phyloP scores from a whole-genome alignment of 1,140 invertebrate genomes.

The Bombus breviceps region DNA sequence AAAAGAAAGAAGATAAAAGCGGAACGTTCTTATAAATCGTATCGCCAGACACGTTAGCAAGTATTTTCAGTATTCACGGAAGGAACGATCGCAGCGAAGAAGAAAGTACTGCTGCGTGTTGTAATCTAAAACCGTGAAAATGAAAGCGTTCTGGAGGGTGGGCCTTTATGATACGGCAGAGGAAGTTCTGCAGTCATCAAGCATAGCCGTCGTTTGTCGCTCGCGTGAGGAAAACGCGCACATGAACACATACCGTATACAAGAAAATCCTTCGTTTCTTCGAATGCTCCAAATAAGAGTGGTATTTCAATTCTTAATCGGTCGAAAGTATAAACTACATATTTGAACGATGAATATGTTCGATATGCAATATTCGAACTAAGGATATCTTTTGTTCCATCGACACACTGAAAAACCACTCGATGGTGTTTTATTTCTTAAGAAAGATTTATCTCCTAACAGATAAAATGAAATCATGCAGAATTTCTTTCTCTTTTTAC shows the following conservation, averaged over 20 bases:
- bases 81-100: constrained; percentile 24
- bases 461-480: no score
- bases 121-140: constrained; percentile 43
- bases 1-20: not conserved
- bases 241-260: not conserved
- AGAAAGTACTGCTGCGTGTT: constrained; percentile 31
- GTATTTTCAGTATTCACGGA: constrained; percentile 16
- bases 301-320: constrained; percentile 16
- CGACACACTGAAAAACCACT: no score
- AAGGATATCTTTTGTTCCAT: no score
- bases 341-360: not conserved
- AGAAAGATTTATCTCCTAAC: no score
- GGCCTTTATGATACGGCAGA: constrained; percentile 34
- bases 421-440: no score
- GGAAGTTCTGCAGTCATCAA: constrained; percentile 26
- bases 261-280: constrained; percentile 28
- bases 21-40: not conserved
- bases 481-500: no score
- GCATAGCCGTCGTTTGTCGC: constrained; percentile 34
- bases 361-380: not conserved
- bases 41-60: not conserved
- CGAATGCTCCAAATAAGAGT: not conserved
- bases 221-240: not conserved
- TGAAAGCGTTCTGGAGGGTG: constrained; percentile 25
- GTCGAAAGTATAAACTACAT: not conserved